Evolutionary conservation across 2,888 invertebrate genomes (phyloP), one percentile per base, ranked within the genome.

Genomic region (Aphidius colemani): DNA sequence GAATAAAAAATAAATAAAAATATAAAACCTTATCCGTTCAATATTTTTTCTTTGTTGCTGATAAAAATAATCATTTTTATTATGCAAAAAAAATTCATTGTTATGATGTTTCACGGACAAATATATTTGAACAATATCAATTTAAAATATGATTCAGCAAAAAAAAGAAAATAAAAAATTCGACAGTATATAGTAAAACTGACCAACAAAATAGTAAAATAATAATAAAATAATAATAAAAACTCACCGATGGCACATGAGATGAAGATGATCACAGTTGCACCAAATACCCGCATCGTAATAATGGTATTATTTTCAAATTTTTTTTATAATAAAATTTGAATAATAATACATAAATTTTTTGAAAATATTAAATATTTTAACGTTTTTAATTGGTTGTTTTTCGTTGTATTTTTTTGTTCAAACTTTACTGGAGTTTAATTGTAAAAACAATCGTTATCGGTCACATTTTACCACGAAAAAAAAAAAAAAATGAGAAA

Each of bases 171-270:
- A 45, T 10, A 10, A 30, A 58, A 18, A 13, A 11, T 6, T 46
- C 2, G 13, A 18, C 8, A 13, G 30, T 3, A n/a, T n/a, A n/a
- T n/a, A 51, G n/a, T 10, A 58, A 58, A 18, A 7, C 43, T 41
- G 11, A 8, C 10, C 10, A 46, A 46, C 8, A 58, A 44, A 58
- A 41, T n/a, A 48, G 10, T 39, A 39, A 11, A 59, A 48, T 46
- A 53, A 46, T 30, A 46, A 57, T 50, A 64, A 11, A 44, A 62
- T 49, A 65, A 65, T 53, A 67, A 66, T 57, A 13, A 62, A 41
- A 66, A 79, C 79, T 79, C 74, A 79, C 79, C 79, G 70, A 78
- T 70, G 61, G 71, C 71, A 70, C 71, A 76, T 70, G 70, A 74
- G 67, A 78, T 71, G 69, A 78, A 68, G 65, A 79, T 70, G 66